Conservation (phyloP, 2,888 invertebrate species). For the Thalpophila matura region DNA sequence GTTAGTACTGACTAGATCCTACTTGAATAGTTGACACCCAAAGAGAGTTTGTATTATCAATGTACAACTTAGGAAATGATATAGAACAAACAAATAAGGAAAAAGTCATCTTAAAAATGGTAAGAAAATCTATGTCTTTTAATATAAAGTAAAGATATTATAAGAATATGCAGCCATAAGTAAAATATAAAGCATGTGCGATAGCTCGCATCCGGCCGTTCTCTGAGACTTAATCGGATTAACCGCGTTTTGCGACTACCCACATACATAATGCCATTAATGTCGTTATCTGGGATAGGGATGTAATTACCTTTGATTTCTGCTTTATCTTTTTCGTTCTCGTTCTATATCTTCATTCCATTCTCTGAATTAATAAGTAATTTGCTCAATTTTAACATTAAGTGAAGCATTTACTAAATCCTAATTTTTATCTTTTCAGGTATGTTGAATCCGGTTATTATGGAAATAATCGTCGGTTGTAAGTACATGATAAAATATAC, state of each 20-base stretch:
- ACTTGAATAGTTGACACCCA: not conserved
- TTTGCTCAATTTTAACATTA: too few relatives aligned
- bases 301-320: constrained; percentile 26
- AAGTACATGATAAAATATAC: constrained; percentile 20
- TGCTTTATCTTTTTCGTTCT: not conserved
- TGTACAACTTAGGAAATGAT: too few relatives aligned
- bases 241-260: constrained; percentile 20
- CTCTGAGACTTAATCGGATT: constrained; percentile 38
- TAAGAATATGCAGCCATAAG: constrained; percentile 27
- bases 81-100: too few relatives aligned
- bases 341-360: not conserved
- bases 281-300: not conserved
- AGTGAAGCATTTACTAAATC: too few relatives aligned
- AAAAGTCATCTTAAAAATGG: too few relatives aligned
- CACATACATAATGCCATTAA: constrained; percentile 4
- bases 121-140: not conserved
- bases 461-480: not conserved
- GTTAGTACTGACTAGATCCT: not conserved
- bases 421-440: constrained; percentile 43
- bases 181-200: constrained; percentile 10
- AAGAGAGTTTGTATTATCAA: too few relatives aligned
- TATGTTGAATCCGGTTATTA: constrained; percentile 34
- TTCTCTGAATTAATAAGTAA: not conserved
- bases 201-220: constrained; percentile 15
- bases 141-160: not conserved